Evolutionary conservation across 2,113 vertebrate genomes (phyloP).

Genomic region (Theristicus caerulescens): DNA sequence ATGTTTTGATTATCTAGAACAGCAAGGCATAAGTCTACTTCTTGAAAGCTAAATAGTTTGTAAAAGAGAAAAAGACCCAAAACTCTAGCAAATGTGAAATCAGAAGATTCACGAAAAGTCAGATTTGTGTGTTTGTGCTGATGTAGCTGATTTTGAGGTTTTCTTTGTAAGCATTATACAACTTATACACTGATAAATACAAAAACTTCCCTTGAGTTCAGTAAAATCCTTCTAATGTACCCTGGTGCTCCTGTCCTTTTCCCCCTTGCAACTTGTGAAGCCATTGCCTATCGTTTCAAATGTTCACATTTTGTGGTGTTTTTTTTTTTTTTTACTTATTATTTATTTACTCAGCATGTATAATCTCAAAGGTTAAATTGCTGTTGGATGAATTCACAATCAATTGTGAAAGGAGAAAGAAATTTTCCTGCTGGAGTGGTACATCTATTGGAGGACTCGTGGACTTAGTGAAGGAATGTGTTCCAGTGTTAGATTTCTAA

Average conservation of each 20-base stretch:
- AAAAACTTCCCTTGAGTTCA: neutral
- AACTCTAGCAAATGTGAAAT: neutral
- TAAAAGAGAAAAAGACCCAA: neutral
- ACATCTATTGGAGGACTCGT: fast-evolving
- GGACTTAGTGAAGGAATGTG: neutral
- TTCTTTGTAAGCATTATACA: neutral
- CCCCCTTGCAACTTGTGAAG: fast-evolving
- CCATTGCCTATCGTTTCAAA: neutral
- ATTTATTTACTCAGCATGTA: neutral
- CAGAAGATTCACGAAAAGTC: neutral
- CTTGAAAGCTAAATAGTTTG: neutral
- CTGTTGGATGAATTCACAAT: neutral
- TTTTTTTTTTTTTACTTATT: neutral
- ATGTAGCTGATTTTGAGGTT: neutral
- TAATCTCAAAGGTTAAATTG: neutral
- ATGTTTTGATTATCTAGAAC: neutral
- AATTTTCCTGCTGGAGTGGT: neutral
- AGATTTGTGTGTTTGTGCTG: neutral
- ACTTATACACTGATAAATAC: neutral
- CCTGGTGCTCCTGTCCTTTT: neutral
- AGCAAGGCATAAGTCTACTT: neutral
- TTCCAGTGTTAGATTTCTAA: neutral
- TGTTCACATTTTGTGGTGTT: neutral
- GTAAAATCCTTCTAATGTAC: neutral
- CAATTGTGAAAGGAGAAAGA: neutral